A percentile compares a stretch with the other conserved stretches of the same genome.
Evolutionary conservation across 2,113 vertebrate species (phyloP).

Genomic region (Falco punctatus): DNA sequence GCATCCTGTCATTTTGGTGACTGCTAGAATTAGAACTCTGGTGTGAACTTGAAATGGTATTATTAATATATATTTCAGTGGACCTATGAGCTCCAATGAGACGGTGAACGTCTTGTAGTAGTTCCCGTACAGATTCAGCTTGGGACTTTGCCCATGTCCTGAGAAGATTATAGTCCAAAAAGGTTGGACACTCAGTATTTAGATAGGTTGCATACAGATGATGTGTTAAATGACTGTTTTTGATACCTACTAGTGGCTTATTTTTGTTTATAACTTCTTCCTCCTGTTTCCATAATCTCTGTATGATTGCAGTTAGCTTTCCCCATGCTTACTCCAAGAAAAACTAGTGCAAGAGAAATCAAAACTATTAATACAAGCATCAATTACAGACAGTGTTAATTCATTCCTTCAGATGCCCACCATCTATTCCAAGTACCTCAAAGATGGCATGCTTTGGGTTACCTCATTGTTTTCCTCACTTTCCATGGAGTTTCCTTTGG

Average conservation of each 20-base stretch:
- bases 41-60: not conserved
- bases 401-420: not conserved
- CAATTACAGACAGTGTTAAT: not conserved
- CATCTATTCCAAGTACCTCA: not conserved
- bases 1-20: not conserved
- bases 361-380: not conserved
- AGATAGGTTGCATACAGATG: not conserved
- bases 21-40: not conserved
- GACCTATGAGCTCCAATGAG: not conserved
- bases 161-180: not conserved
- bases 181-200: not conserved
- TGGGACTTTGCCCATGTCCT: not conserved
- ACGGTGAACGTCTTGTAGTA: not conserved
- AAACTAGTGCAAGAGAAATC: not conserved
- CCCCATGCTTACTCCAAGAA: not conserved
- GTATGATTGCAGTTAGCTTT: not conserved
- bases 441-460: not conserved
- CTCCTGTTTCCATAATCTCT: not conserved
- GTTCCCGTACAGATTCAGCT: not conserved
- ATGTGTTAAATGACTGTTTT: not conserved
- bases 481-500: not conserved
- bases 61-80: not conserved
- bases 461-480: not conserved
- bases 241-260: not conserved
- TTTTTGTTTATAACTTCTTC: not conserved